Conservation (phyloP, 2,888 invertebrate species). For the Bellardia pandia region DNA sequence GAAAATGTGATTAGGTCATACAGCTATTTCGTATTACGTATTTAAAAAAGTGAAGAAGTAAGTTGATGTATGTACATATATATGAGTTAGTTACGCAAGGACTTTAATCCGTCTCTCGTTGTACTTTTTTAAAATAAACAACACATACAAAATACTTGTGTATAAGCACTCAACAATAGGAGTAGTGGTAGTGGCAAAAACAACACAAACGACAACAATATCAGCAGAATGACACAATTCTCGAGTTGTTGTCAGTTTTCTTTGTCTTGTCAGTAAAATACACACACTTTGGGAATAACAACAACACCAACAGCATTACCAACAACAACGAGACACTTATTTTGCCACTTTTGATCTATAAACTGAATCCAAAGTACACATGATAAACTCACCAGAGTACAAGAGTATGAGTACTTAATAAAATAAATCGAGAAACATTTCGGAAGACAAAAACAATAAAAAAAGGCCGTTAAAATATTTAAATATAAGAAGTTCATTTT, state of each 20-base stretch:
- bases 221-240: slow-evolving; percentile 37
- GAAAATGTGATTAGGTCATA: too few species aligned
- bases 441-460: neutral
- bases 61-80: too few species aligned
- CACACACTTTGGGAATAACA: slow-evolving; percentile 57
- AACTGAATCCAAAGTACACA: neutral
- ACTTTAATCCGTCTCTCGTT: neutral
- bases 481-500: slow-evolving; percentile 20
- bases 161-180: slow-evolving; percentile 34
- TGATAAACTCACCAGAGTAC: slow-evolving; percentile 16
- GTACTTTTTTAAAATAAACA: neutral
- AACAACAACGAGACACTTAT: slow-evolving; percentile 24
- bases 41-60: too few species aligned
- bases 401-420: slow-evolving; percentile 36
- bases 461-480: slow-evolving; percentile 59
- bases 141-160: slow-evolving; percentile 31
- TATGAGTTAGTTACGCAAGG: too few species aligned
- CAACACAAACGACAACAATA: neutral
- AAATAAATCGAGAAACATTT: neutral
- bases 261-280: slow-evolving; percentile 57
- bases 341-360: slow-evolving; percentile 41
- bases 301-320: neutral
- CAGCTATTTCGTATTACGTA: too few species aligned
- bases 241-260: slow-evolving; percentile 58
- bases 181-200: neutral